Evolutionary conservation across 2,888 invertebrate species (phyloP).

Genomic region (Litoditis marina): DNA sequence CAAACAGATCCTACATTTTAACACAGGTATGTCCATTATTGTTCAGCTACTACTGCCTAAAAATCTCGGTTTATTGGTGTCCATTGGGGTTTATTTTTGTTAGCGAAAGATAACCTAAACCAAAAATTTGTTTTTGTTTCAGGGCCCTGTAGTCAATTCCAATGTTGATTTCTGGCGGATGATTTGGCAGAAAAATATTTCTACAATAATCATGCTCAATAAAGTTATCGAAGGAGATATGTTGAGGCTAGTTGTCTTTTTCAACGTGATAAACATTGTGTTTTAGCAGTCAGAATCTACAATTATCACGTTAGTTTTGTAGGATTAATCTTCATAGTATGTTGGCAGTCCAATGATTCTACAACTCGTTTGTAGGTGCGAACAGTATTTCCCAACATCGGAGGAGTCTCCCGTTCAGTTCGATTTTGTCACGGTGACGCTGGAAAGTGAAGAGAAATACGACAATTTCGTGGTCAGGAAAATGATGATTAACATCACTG

Average conservation of each 20-base stretch:
- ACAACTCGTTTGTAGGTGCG: constrained; percentile 30
- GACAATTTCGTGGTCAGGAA: constrained; percentile 30
- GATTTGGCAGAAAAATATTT: constrained; percentile 49
- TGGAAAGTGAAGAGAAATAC: constrained; percentile 1
- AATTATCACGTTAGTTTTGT: too few relatives aligned
- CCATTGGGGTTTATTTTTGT: background rate
- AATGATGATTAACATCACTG: constrained; percentile 19
- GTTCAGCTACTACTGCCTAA: background rate
- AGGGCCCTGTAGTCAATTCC: constrained; percentile 54
- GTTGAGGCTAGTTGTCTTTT: constrained; percentile 31
- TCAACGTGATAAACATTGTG: background rate
- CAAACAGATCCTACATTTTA: constrained; percentile 48
- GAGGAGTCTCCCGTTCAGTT: constrained; percentile 17
- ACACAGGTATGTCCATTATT: constrained; percentile 35
- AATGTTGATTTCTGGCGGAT: constrained; percentile 58
- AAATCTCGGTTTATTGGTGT: background rate
- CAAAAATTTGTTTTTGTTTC: background rate
- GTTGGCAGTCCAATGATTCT: background rate
- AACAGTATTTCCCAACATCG: constrained; percentile 32
- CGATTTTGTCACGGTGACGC: constrained; percentile 9
- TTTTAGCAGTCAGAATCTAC: background rate
- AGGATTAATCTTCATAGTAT: too few relatives aligned
- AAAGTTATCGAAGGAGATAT: constrained; percentile 44
- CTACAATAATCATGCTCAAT: constrained; percentile 54
- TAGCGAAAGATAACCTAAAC: too few relatives aligned